A percentile compares a stretch with the other conserved stretches of the same genome.
Conservation (phyloP, 2,797 vertebrate species). For the Esox lucius region DNA sequence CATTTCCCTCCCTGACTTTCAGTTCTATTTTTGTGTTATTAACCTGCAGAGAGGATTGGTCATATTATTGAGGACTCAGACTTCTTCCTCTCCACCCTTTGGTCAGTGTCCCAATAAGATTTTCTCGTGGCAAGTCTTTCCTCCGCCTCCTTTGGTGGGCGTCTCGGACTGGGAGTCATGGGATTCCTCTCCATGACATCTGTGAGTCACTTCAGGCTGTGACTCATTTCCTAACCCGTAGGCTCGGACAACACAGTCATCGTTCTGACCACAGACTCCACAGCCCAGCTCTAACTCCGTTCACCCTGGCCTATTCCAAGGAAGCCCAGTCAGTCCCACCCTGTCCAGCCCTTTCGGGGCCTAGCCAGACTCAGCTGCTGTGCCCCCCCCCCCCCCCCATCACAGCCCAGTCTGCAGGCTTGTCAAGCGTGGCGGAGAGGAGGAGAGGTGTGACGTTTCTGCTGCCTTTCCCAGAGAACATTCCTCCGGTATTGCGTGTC, state of each 20-base stretch:
- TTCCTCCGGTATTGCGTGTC: constrained; percentile 58
- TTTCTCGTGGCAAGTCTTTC: not conserved
- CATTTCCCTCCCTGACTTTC: not conserved
- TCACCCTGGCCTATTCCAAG: not conserved
- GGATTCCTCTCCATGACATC: constrained; percentile 62
- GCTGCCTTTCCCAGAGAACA: constrained; percentile 53
- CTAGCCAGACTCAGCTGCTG: not conserved
- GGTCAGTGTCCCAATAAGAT: not conserved
- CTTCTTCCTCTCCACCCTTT: not conserved
- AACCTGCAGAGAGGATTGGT: not conserved
- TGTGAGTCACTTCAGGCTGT: constrained; percentile 54
- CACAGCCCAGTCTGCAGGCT: constrained; percentile 22
- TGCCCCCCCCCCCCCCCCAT: not conserved
- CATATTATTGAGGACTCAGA: not conserved
- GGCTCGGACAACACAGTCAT: constrained; percentile 40
- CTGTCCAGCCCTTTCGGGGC: not conserved
- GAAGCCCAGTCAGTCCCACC: not conserved
- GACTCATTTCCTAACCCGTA: constrained; percentile 42
- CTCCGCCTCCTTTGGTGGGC: constrained; percentile 40
- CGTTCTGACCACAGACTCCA: constrained; percentile 14
- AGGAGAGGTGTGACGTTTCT: constrained; percentile 43
- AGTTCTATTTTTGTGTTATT: not conserved
- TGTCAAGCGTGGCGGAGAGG: constrained; percentile 39
- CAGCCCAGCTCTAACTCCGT: not conserved
- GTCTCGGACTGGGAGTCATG: constrained; percentile 47